Base-by-base conservation (phyloP, 1,140 invertebrate species). In the Diuraphis noxia region DNA sequence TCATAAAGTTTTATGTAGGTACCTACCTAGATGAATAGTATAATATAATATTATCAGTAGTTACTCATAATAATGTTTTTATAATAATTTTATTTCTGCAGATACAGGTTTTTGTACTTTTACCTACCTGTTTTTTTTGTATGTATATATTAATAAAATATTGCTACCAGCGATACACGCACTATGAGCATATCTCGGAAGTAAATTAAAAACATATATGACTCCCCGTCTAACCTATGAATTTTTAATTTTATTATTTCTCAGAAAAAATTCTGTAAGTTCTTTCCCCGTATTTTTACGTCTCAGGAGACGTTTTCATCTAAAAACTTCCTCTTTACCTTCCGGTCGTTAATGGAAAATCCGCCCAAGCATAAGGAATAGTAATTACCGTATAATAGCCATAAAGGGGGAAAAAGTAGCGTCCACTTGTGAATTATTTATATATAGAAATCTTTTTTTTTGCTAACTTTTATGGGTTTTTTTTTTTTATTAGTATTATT, bases 271-370 rank as follows among this genome's bases (percentile, higher is more conserved):
- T 88, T 88, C 40, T 63, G 10, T 40, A 56, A 40, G 86, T 63
- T 63, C 23, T 25, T 88, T 40, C 25, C 34, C 43, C 89, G 43
- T 49, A 25, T 52, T 82, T 91, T 91, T 82, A 81, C 34, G 89
- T 91, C 89, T 91, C 89, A 10, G 77, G 89, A 91, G 89, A 91
- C 89, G 89, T 91, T 81, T 88, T 91, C 89, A 52, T 91, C 89
- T 91, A 82, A 91, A 82, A 91, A 91, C 89, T 91, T 91, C 89
- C 72, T 77, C 43, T 86, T 13, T 63, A 30, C 49, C 41, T 81
- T 91, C 89, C 89, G 89, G 89, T 82, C 25, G 89, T 91, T 91
- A 91, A 91, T 91, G 89, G 89, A 91, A 91, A 91, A 91, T 90
- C 89, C 89, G 89, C 43, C 77, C 89, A 40, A 82, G 89, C 89